Conservation (phyloP, 2,797 vertebrate species). For the Nasua narica region DNA sequence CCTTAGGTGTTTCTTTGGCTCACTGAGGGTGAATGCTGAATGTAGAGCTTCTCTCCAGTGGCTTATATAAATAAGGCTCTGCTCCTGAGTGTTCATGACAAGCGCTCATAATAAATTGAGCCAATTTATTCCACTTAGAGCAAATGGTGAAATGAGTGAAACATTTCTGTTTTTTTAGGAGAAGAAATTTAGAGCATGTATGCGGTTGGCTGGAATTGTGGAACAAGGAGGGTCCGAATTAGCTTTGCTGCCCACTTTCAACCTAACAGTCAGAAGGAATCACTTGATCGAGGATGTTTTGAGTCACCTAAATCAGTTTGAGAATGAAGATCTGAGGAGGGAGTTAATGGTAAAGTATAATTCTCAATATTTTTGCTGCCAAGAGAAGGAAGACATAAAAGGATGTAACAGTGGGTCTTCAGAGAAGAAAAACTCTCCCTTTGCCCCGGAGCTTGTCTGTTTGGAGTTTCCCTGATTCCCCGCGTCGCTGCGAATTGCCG, state of each 20-base stretch:
- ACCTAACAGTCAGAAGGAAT: slow-evolving; percentile 66
- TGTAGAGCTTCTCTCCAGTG: not conserved
- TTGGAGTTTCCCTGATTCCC: not conserved
- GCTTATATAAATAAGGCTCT: not conserved
- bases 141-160: not conserved
- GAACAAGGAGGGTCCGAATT: not conserved
- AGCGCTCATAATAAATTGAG: not conserved
- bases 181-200: not conserved
- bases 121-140: not conserved
- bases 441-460: not conserved
- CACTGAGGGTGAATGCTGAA: not conserved
- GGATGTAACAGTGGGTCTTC: not conserved
- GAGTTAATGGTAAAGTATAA: slow-evolving; percentile 73
- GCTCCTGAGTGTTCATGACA: not conserved
- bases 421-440: not conserved
- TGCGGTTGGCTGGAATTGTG: rapidly evolving
- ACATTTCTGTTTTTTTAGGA: slow-evolving; percentile 25
- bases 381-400: not conserved
- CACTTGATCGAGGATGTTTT: slow-evolving; percentile 76
- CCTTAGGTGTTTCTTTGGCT: not conserved
- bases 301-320: slow-evolving; percentile 54
- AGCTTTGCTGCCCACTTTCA: not conserved
- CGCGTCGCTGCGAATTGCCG: not conserved
- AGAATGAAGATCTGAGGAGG: slow-evolving; percentile 68
- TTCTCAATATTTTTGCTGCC: not conserved